phyloP scores from a whole-genome alignment of 2,797 vertebrate species.

The Triplophysa bombifrons region DNA sequence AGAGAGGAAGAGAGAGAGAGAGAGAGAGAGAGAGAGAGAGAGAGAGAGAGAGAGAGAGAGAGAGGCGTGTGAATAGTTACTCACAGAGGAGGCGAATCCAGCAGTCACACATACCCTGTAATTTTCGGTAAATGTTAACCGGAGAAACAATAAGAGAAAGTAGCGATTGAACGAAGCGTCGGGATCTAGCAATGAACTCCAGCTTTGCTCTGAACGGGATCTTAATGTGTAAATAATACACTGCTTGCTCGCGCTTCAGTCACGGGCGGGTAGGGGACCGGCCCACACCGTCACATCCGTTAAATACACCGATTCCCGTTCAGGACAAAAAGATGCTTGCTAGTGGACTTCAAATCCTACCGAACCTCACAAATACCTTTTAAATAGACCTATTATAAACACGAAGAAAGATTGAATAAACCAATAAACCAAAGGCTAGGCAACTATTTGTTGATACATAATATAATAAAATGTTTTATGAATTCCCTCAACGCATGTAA shows the following conservation, averaged over 20 bases:
- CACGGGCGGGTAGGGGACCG: constrained; percentile 38
- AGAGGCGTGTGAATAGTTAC: constrained; percentile 20
- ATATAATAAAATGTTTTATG: too few species aligned
- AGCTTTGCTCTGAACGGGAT: constrained; percentile 23
- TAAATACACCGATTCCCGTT: constrained; percentile 38
- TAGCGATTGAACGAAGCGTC: constrained; percentile 16
- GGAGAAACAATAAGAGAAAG: constrained; percentile 11
- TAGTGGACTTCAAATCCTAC: constrained; percentile 7
- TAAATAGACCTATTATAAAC: neutral
- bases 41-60: constrained; percentile 29
- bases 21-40: constrained; percentile 24
- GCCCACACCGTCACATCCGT: constrained; percentile 46
- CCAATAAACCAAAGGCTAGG: neutral
- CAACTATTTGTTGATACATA: too few species aligned
- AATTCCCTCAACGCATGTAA: too few species aligned
- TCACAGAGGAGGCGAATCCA: constrained; percentile 51
- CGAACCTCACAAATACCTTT: neutral
- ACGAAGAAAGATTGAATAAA: too few species aligned
- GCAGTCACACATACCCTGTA: constrained; percentile 44
- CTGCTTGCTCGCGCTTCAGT: constrained; percentile 5
- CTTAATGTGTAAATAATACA: constrained; percentile 1
- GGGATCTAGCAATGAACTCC: constrained; percentile 20
- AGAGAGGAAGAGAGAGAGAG: neutral
- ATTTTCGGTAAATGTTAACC: constrained; percentile 25
- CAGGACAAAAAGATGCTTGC: constrained; percentile 6